Evolutionary conservation across 1,140 invertebrate genomes (phyloP), one percentile per base, ranked within the genome.

Genomic region (Carposina sasakii): DNA sequence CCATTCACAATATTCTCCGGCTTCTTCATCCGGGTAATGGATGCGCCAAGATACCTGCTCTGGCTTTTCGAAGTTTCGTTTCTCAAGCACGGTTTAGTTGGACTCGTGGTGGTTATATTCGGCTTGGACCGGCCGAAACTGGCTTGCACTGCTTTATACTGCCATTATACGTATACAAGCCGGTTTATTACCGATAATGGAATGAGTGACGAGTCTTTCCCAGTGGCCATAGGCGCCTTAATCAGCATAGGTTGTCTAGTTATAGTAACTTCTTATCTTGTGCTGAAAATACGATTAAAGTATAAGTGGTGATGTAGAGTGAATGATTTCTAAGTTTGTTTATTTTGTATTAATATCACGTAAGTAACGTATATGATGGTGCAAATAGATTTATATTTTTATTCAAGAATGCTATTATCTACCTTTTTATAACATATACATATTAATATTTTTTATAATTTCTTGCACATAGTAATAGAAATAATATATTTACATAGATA

Each of bases 41-140:
- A 96, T 60, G 93, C 95, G 2, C 95, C 94, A 12, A 71, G 78
- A 0, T 92, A 90, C 57, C 84, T 96, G 40, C 89, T 90, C 37
- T 97, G 95, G 94, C 57, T 98, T 2, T 96, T 96, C 59, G 93
- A 97, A 62, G 84, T 93, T 12, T 96, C 95, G 0, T 98, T 92
- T 64, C 66, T 92, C 0, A 93, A 92, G 59, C 92, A 94, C 57
- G 91, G 89, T n/a, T 87, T 94, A 3, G 91, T 92, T 57, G 91
- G 91, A n/a, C 71, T 93, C 16, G 84, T 89, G 37, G 63, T 89
- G 30, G 82, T 87, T 13, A 83, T 90, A 43, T 88, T 87, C 47
- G 91, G 91, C 9, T 92, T 92, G 61, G 87, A 92, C 44, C 85
- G 95, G 0, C 76, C 83, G 10, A 90, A 90, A 57, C 76, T 94